Evolutionary conservation across 2,888 invertebrate genomes (phyloP).

Genomic region (Brachyopa scutellaris): DNA sequence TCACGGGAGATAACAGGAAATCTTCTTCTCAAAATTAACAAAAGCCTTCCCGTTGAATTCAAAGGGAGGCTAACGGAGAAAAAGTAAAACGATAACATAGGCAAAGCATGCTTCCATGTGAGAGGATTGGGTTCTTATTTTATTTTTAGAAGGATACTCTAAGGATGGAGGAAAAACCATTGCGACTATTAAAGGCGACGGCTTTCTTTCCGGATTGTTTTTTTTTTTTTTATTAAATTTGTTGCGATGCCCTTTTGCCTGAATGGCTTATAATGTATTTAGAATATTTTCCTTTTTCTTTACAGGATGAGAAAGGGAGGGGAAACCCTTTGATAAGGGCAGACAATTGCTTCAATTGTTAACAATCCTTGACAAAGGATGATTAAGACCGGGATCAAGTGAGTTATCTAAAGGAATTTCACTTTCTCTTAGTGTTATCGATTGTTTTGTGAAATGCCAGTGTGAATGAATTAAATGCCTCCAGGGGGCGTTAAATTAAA

Average conservation of each 20-base stretch:
- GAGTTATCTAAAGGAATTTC: neutral
- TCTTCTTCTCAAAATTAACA: neutral
- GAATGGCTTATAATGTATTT: slow-evolving; percentile 50
- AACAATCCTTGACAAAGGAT: slow-evolving; percentile 11
- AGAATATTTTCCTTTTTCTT: slow-evolving; percentile 24
- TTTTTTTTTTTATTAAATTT: slow-evolving; percentile 33
- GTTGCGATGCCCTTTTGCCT: slow-evolving; percentile 29
- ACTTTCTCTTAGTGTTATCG: neutral
- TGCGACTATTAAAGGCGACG: slow-evolving; percentile 21
- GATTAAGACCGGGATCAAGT: neutral
- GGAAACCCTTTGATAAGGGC: slow-evolving; percentile 10
- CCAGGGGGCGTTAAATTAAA: no score
- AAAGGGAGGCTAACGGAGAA: neutral
- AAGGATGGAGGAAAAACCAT: neutral
- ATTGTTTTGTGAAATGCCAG: neutral
- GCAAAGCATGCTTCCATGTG: neutral
- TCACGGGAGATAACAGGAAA: slow-evolving; percentile 30
- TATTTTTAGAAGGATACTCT: slow-evolving; percentile 12
- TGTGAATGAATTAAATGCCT: neutral
- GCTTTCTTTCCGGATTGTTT: slow-evolving; percentile 26
- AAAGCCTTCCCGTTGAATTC: neutral
- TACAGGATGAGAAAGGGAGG: neutral
- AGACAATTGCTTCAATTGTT: slow-evolving; percentile 50
- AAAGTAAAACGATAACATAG: neutral
- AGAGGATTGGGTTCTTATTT: slow-evolving; percentile 25